Conservation (phyloP, 2,113 vertebrate genomes). For the Nansenia antarctica region DNA sequence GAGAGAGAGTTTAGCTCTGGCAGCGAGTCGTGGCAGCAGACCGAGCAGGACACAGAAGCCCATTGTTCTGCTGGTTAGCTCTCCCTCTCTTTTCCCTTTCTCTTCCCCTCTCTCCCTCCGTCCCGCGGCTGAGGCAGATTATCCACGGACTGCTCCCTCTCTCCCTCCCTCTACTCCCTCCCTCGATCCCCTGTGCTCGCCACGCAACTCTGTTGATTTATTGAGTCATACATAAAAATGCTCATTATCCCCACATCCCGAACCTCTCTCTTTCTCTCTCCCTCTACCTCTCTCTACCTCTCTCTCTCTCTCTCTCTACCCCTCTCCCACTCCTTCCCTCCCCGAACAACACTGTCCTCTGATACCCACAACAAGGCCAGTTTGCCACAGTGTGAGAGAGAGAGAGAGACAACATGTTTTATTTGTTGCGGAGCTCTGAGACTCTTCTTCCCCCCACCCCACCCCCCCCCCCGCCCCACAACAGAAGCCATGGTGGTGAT, state of each 20-base stretch:
- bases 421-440: not conserved
- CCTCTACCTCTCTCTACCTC: constrained; percentile 22
- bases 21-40: constrained; percentile 15
- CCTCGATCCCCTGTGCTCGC: constrained; percentile 49
- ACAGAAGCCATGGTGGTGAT: too few relatives aligned
- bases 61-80: constrained; percentile 85
- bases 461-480: too few relatives aligned
- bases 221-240: constrained; percentile 78
- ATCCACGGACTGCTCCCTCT: constrained; percentile 49
- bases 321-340: constrained; percentile 23
- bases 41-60: constrained; percentile 83
- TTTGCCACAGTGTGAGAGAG: not conserved
- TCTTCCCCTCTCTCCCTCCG: constrained; percentile 49
- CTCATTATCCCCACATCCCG: constrained; percentile 70
- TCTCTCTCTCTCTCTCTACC: constrained; percentile 25
- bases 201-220: constrained; percentile 73
- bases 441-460: not conserved
- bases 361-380: not conserved
- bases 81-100: constrained; percentile 56
- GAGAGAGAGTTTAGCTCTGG: constrained; percentile 1
- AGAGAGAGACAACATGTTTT: too few relatives aligned
- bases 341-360: constrained; percentile 13
- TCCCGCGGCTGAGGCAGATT: constrained; percentile 67
- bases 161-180: constrained; percentile 20
- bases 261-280: constrained; percentile 26